Conservation (phyloP, 2,797 vertebrate genomes). For the Gastrophryne carolinensis region DNA sequence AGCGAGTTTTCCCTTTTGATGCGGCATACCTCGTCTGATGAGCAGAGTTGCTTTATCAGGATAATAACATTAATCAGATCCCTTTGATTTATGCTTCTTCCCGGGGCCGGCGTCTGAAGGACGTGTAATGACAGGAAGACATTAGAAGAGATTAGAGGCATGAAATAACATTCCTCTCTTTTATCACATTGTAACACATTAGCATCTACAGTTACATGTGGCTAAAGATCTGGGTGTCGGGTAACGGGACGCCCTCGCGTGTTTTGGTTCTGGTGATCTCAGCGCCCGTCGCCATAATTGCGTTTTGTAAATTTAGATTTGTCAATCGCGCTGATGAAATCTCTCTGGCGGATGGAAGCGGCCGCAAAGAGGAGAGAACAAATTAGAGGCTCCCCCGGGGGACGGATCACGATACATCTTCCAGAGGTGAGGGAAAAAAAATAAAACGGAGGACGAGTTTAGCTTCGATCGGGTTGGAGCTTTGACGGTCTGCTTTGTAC, state of each 20-base stretch:
- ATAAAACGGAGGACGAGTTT: too few relatives aligned
- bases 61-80: slow-evolving; percentile 47
- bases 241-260: slow-evolving; percentile 25
- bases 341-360: slow-evolving; percentile 1
- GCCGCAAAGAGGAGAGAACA: slow-evolving; percentile 44
- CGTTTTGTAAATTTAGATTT: slow-evolving; percentile 48
- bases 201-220: slow-evolving; percentile 8
- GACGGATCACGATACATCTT: slow-evolving; percentile 33
- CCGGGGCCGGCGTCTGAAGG: slow-evolving; percentile 26
- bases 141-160: slow-evolving; percentile 45
- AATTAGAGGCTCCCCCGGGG: slow-evolving; percentile 39
- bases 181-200: slow-evolving; percentile 48
- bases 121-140: slow-evolving; percentile 44
- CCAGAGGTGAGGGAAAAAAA: slow-evolving; percentile 17
- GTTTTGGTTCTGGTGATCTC: slow-evolving; percentile 44
- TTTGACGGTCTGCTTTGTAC: too few relatives aligned
- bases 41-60: too few relatives aligned
- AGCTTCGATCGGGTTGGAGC: too few relatives aligned
- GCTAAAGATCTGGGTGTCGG: slow-evolving; percentile 28
- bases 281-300: slow-evolving; percentile 46
- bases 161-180: slow-evolving; percentile 38
- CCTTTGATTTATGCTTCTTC: slow-evolving; percentile 29
- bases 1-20: too few relatives aligned
- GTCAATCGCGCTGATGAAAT: slow-evolving; percentile 42
- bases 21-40: too few relatives aligned